Conservation (phyloP, 2,113 vertebrate genomes). For the Lontra canadensis region DNA sequence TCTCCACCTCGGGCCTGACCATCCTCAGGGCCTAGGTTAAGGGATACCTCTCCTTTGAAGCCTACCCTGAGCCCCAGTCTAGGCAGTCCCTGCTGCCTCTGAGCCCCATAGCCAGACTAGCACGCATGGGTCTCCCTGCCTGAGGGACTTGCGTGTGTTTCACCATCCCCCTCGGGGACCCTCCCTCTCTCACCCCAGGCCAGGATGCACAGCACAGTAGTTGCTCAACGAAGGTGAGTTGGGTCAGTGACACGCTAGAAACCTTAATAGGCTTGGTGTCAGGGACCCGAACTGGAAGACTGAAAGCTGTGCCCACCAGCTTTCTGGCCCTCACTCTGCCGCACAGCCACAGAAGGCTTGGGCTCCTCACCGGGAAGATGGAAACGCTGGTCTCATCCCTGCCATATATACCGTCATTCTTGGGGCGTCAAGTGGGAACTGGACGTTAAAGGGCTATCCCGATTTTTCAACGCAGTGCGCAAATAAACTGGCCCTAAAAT, state of each 20-base stretch:
- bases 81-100: neutral
- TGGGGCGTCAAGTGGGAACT: neutral
- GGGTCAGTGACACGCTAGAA: neutral
- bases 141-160: neutral
- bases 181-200: neutral
- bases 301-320: neutral
- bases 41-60: neutral
- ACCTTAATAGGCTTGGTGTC: neutral
- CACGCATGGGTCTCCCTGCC: accelerated
- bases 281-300: neutral
- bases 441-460: neutral
- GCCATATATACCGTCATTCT: neutral
- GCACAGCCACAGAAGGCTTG: neutral
- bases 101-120: neutral
- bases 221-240: neutral
- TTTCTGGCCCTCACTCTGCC: neutral
- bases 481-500: neutral
- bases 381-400: accelerated
- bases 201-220: too few relatives aligned
- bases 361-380: neutral
- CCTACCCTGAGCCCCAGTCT: neutral
- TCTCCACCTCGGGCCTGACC: neutral
- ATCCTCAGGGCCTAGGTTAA: neutral
- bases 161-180: accelerated
- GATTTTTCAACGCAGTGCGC: accelerated